Evolutionary conservation across 2,888 invertebrate genomes (phyloP), one percentile per base, ranked within the genome.

Genomic region (Ramazzottius varieornatus): DNA sequence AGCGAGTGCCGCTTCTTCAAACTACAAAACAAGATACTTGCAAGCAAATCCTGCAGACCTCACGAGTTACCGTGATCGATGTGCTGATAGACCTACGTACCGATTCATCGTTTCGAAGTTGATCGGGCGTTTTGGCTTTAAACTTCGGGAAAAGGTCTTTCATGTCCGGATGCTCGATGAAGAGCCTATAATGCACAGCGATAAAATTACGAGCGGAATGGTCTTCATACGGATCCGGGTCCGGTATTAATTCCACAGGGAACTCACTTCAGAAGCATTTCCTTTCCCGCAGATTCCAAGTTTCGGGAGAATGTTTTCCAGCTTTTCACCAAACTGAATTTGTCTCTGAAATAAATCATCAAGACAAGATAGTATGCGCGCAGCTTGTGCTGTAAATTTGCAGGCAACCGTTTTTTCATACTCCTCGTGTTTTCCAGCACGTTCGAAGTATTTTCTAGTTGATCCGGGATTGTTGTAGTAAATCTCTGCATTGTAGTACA

Each of bases 251-350:
- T n/a, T n/a, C n/a, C n/a, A n/a, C n/a, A n/a, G n/a, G n/a, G 13
- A 54, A 54, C 54, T 29, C 24, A 54, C 54, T 54, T 54, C 4
- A 54, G 8, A 8, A 54, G 8, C 54, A 54, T 54, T 54, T 54
- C 54, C 29, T 54, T 54, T 8, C 54, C 54, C 20, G 54, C 24
- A 4, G 54, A 8, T 16, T 54, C 54, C 20, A 54, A 29, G 24
- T 54, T 54, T 4, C 54, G 13, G 13, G 20, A 4, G 16, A 54
- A 8, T 8, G 8, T 54, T 24, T 54, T 54, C 54, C 54, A 54
- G 54, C 54, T 54, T 29, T 54, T 54, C n/a, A 54, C 54, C 54
- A 54, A 29, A 29, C 54, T 54, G 24, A 54, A 54, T 29, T 54
- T 54, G 29, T 54, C 54, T 29, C 54, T 54, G 54, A 54, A 54